A percentile compares a stretch with the other conserved stretches of the same genome.
Evolutionary conservation across 1,140 invertebrate genomes (phyloP).

Genomic region (Patella vulgata): DNA sequence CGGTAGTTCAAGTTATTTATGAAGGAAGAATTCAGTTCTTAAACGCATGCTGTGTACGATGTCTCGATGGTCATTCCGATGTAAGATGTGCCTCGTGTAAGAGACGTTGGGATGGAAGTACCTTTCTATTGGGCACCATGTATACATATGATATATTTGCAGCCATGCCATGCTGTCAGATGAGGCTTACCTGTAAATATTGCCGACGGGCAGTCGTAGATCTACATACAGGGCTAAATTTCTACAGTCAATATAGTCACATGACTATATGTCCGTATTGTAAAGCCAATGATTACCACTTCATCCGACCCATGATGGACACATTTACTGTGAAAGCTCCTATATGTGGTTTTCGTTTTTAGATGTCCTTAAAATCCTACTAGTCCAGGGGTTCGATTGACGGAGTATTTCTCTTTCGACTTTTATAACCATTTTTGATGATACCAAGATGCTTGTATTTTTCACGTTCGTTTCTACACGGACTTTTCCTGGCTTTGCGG

Average conservation of each 20-base stretch:
- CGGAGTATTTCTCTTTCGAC: no score
- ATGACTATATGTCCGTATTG: slow-evolving; percentile 91
- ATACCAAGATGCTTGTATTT: no score
- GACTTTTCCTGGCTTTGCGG: no score
- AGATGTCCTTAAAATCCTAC: no score
- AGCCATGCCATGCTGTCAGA: slow-evolving; percentile 93
- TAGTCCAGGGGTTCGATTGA: no score
- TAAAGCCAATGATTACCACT: slow-evolving; percentile 89
- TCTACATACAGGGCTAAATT: slow-evolving; percentile 74
- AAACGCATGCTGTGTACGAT: slow-evolving; percentile 93
- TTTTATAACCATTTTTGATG: no score
- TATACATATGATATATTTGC: slow-evolving; percentile 98
- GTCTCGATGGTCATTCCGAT: slow-evolving; percentile 83
- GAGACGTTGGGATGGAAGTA: slow-evolving; percentile 90
- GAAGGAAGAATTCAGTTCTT: slow-evolving; percentile 83
- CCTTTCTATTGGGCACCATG: slow-evolving; percentile 93
- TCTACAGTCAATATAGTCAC: slow-evolving; percentile 95
- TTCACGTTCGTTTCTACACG: no score
- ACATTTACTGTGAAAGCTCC: slow-evolving; percentile 53
- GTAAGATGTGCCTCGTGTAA: slow-evolving; percentile 85
- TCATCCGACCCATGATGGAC: slow-evolving; percentile 81
- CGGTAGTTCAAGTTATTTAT: slow-evolving; percentile 77
- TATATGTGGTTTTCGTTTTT: slow-evolving; percentile 44
- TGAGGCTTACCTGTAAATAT: slow-evolving; percentile 78
- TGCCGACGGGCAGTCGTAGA: slow-evolving; percentile 61